Percentiles rank a stretch among this genome's conserved stretches.
phyloP scores from a whole-genome alignment of 2,113 vertebrate species.

The Clinocottus analis region DNA sequence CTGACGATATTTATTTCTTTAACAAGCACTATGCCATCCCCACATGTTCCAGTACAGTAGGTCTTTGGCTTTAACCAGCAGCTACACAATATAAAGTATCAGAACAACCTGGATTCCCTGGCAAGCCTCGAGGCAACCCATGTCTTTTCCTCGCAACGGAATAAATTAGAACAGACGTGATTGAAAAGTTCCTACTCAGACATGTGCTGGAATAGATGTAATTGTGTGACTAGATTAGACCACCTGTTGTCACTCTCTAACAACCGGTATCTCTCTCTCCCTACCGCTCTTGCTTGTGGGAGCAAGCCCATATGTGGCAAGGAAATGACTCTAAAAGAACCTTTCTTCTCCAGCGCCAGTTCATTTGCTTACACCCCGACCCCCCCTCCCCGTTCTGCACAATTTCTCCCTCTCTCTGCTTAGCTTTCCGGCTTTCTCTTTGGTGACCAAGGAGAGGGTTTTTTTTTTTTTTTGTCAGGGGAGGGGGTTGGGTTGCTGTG shows the following conservation, averaged over 20 bases:
- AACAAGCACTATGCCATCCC: slow-evolving; percentile 22
- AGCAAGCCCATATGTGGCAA: slow-evolving; percentile 72
- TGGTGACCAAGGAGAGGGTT: slow-evolving; percentile 59
- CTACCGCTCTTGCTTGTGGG: slow-evolving; percentile 62
- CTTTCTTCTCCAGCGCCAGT: slow-evolving; percentile 71
- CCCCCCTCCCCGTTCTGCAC: slow-evolving; percentile 54
- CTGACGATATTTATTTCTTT: slow-evolving; percentile 41
- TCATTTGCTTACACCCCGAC: slow-evolving; percentile 73
- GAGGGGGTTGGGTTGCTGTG: slow-evolving; percentile 61
- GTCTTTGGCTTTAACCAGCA: slow-evolving; percentile 42
- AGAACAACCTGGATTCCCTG: slow-evolving; percentile 35
- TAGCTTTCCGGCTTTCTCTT: slow-evolving; percentile 60
- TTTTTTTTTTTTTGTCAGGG: slow-evolving; percentile 25
- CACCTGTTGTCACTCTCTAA: slow-evolving; percentile 71
- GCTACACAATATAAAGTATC: slow-evolving; percentile 40
- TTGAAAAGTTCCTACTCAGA: slow-evolving; percentile 66
- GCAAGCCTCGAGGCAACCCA: slow-evolving; percentile 49
- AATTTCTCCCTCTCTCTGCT: slow-evolving; percentile 64
- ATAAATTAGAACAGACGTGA: slow-evolving; percentile 68
- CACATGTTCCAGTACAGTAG: slow-evolving; percentile 37
- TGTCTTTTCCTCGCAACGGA: slow-evolving; percentile 51
- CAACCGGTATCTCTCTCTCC: slow-evolving; percentile 52
- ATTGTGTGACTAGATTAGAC: slow-evolving; percentile 63
- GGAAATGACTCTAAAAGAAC: slow-evolving; percentile 67
- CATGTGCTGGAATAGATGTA: slow-evolving; percentile 59